Conservation (phyloP, 2,888 invertebrate genomes). For the Synanthedon myopaeformis region DNA sequence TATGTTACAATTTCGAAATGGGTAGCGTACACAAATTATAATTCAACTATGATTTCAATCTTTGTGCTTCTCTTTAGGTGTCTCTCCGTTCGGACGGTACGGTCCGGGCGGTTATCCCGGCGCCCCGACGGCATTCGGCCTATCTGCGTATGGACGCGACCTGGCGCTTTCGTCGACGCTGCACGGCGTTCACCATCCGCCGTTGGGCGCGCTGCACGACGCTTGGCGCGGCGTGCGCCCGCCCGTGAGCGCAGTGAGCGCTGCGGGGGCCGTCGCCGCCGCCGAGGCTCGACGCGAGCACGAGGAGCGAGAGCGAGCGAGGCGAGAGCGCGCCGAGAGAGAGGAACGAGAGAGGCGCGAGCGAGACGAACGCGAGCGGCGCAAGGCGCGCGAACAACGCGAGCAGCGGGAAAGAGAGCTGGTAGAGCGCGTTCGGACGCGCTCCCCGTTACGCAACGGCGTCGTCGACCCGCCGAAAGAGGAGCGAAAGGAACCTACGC, state of each 20-base stretch:
- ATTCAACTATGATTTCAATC: neutral
- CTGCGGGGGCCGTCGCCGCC: conserved; percentile 24
- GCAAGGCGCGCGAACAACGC: conserved; percentile 68
- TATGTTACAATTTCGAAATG: conserved; percentile 19
- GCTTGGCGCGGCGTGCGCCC: conserved; percentile 44
- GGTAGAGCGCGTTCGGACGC: conserved; percentile 73
- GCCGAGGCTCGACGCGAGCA: conserved; percentile 63
- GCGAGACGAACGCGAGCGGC: conserved; percentile 70
- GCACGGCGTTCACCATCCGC: conserved; percentile 76
- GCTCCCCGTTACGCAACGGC: conserved; percentile 84
- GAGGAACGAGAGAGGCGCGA: conserved; percentile 66
- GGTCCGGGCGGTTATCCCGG: conserved; percentile 74
- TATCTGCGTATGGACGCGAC: conserved; percentile 80
- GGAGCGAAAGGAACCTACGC: conserved; percentile 67
- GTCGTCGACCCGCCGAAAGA: conserved; percentile 55
- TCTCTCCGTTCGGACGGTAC: conserved; percentile 86
- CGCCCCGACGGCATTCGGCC: conserved; percentile 73
- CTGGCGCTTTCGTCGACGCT: conserved; percentile 65
- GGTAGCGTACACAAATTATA: too few species aligned
- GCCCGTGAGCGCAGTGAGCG: conserved; percentile 29
- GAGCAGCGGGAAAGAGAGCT: conserved; percentile 59
- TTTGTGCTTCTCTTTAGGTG: conserved; percentile 47
- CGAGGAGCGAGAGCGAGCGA: conserved; percentile 65
- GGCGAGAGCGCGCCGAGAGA: conserved; percentile 65
- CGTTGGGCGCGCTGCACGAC: conserved; percentile 56